Base-by-base conservation (phyloP, 2,113 vertebrate species). In the Calonectris borealis region DNA sequence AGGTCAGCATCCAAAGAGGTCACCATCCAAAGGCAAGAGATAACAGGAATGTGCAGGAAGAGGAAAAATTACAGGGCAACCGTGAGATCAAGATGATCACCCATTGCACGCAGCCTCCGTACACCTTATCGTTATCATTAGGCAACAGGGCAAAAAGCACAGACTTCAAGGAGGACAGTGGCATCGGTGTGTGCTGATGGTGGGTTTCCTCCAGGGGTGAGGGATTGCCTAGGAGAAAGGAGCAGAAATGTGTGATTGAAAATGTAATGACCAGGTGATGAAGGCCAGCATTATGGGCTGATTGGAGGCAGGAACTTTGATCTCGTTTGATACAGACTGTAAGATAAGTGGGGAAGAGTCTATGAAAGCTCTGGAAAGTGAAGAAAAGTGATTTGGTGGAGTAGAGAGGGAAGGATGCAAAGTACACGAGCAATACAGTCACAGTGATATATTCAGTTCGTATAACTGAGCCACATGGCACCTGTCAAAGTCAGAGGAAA, bases 231-330 rank as follows among this genome's bases (percentile, higher is more conserved):
- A 21, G 70, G 44, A 96, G 70, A 85, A 90, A 88, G 57, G 40
- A 96, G 58, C 31, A 95, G 84, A 91, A 93, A 88, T 27, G 46
- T 22, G 72, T 77, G 85, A 94, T 29, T 96, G 90, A 83, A 96
- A 91, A 69, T 13, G 17, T 77, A 91, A 96, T 26, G 64, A 87
- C 58, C 70, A 88, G 62, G 73, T 80, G 78, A 84, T 58, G 73
- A 95, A 91, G 93, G 85, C 34, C 71, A 88, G 58, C 34, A 55
- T 81, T 81, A 86, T 4, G n/a, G 88, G 68, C 68, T 96, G 96
- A 93, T 77, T 81, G 80, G 60, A 95, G 80, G 60, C 79, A 94
- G 38, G 64, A 90, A 90, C 90, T 94, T 90, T 90, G 90, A 75
- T 94, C 90, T 75, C 7, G 1, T 32, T 83, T 73, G 83, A 75